Evolutionary conservation across 2,888 invertebrate genomes (phyloP).

Genomic region (Epinotia ramella): DNA sequence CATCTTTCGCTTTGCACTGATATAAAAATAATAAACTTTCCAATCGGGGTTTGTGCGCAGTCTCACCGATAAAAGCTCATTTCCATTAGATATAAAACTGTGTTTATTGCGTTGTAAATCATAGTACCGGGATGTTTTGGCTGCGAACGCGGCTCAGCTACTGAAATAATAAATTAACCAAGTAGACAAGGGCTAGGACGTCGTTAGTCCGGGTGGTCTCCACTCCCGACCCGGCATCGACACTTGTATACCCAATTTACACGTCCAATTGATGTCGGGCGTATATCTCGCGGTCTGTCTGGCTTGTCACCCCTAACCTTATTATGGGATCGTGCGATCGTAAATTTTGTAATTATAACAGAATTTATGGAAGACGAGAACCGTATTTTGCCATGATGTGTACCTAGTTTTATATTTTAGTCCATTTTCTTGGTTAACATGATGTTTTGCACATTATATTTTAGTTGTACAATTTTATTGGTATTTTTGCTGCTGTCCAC

Average conservation of each 20-base stretch:
- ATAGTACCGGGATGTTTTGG: constrained; percentile 82
- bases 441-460: neutral
- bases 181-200: constrained; percentile 71
- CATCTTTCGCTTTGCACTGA: constrained; percentile 24
- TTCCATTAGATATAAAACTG: constrained; percentile 82
- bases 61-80: constrained; percentile 80
- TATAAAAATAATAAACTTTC: constrained; percentile 40
- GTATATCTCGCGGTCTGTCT: constrained; percentile 35
- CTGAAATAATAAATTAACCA: constrained; percentile 83
- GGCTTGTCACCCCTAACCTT: constrained; percentile 39
- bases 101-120: constrained; percentile 82
- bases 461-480: neutral
- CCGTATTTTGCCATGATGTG: neutral
- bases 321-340: constrained; percentile 25
- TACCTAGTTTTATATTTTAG: neutral
- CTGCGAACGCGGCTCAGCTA: constrained; percentile 67
- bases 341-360: constrained; percentile 34
- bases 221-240: constrained; percentile 49
- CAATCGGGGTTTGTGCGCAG: constrained; percentile 64
- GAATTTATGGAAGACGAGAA: constrained; percentile 5
- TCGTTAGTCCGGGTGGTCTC: constrained; percentile 79
- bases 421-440: neutral
- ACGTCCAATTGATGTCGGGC: constrained; percentile 54
- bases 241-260: constrained; percentile 63
- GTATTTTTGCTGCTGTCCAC: no score